Conservation (phyloP, 2,113 vertebrate species). For the Pluvianellus socialis region DNA sequence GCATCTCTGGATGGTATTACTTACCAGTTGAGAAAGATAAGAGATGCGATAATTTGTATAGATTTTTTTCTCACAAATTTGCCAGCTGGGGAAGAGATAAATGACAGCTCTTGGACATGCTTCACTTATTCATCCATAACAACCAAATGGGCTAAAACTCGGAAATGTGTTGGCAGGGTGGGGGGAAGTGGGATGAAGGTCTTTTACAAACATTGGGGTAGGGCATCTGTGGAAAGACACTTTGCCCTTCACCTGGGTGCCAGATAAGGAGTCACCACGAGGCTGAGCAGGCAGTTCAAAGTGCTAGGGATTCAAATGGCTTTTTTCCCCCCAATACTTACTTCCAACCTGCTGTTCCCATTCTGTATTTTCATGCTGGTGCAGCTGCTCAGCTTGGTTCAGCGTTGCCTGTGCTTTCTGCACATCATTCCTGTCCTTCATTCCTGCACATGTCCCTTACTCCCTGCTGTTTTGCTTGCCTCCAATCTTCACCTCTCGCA, state of each 20-base stretch:
- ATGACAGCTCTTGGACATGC: not conserved
- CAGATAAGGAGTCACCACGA: not conserved
- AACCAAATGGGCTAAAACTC: slow-evolving; percentile 4
- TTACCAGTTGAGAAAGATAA: not conserved
- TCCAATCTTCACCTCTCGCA: not conserved
- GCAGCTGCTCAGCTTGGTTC: not conserved
- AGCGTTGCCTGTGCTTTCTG: not conserved
- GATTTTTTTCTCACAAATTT: not conserved
- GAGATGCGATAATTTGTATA: not conserved
- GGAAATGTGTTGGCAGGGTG: not conserved
- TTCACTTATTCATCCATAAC: not conserved
- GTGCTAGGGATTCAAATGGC: not conserved
- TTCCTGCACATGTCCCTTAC: not conserved
- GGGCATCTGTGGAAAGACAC: not conserved
- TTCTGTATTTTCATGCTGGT: slow-evolving; percentile 8
- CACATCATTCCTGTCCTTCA: not conserved
- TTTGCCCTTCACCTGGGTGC: not conserved
- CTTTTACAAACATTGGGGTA: not conserved
- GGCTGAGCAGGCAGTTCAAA: not conserved
- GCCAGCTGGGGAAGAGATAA: not conserved
- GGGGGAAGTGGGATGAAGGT: not conserved
- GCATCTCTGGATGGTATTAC: not conserved
- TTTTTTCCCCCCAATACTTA: not conserved
- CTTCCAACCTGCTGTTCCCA: not conserved
- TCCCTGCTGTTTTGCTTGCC: not conserved